Evolutionary conservation across 2,888 invertebrate species (phyloP), one percentile per base, ranked within the genome.

Genomic region (Oxytorus armatus): DNA sequence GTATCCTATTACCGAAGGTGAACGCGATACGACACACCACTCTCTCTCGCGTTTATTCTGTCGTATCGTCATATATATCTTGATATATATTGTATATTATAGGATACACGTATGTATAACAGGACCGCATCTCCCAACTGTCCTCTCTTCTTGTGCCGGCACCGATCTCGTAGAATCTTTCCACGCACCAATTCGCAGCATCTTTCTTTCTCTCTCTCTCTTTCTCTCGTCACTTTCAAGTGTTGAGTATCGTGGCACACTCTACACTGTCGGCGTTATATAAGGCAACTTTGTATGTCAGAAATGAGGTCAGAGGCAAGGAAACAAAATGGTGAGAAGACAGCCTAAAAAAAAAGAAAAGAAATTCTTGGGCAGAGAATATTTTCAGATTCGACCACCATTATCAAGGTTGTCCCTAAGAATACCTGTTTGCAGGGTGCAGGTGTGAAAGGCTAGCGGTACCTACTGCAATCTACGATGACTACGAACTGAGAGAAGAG

Each of bases 381-480:
- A n/a, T n/a, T n/a, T n/a, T n/a, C n/a, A n/a, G n/a, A n/a, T n/a
- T n/a, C n/a, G n/a, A n/a, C n/a, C n/a, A n/a, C n/a, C n/a, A n/a
- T n/a, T n/a, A n/a, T n/a, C n/a, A n/a, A n/a, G n/a, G n/a, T n/a
- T n/a, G n/a, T n/a, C n/a, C n/a, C n/a, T n/a, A n/a, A 7, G 16
- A 69, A 69, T 55, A 36, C 5, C n/a, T 18, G 16, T 53, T n/a
- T 57, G n/a, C 29, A n/a, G 16, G 11, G 53, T 21, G 44, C 86
- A 88, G 87, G 88, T 88, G 88, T 84, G 84, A 81, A 85, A 85
- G 85, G 83, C 79, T 79, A 63, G 51, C 14, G 10, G 53, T 39
- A 29, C 47, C 53, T 51, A 59, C 51, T 68, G 74, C 76, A 57
- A 70, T 66, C 79, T 49, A 78, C 47, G 77, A 59, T 36, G 39